A percentile compares a stretch with the other conserved stretches of the same genome.
phyloP scores from a whole-genome alignment of 2,113 vertebrate genomes.

The Oreamnos americanus region DNA sequence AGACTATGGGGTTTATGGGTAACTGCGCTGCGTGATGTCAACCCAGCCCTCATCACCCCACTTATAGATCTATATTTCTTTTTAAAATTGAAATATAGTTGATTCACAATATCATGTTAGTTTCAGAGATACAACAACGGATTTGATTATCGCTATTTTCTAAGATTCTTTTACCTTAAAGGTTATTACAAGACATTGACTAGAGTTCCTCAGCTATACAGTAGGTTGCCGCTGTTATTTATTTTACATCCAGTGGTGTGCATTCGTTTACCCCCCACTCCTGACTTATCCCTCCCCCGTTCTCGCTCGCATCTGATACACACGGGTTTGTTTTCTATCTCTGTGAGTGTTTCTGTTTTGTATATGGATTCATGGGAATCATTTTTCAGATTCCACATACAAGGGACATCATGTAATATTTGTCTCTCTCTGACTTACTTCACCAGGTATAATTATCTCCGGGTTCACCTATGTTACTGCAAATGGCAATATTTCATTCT shows the following conservation, averaged over 20 bases:
- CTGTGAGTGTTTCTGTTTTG: neutral
- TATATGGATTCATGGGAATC: neutral
- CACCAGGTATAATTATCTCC: neutral
- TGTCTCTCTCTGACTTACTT: neutral
- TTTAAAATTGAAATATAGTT: neutral
- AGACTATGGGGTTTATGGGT: neutral
- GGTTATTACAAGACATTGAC: neutral
- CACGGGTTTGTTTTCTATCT: neutral
- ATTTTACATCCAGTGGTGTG: neutral
- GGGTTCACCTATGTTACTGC: neutral
- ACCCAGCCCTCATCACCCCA: neutral
- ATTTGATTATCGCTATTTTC: neutral
- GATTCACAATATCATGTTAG: neutral
- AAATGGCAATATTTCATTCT: neutral
- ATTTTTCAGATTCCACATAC: neutral
- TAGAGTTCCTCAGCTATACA: neutral
- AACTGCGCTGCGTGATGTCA: accelerated
- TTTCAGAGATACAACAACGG: neutral
- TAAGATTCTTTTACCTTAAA: neutral
- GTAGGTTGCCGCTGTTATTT: neutral
- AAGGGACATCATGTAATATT: neutral
- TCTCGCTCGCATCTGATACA: neutral
- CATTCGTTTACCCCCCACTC: neutral
- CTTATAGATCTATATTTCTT: neutral
- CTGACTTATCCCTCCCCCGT: neutral